Evolutionary conservation across 2,888 invertebrate genomes (phyloP), one percentile per base, ranked within the genome.

Genomic region (Nowickia ferox): DNA sequence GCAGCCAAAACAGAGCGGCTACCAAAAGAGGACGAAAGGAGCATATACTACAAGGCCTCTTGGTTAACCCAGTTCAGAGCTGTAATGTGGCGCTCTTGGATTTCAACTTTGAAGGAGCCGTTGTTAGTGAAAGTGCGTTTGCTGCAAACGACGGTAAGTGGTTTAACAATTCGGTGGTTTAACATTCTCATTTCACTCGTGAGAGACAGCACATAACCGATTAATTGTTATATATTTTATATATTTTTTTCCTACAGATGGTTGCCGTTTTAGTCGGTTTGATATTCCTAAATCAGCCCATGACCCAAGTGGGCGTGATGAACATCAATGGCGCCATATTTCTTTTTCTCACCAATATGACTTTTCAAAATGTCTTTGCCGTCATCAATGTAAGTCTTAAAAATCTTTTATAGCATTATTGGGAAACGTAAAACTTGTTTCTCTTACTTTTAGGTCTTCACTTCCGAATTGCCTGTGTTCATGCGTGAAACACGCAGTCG

Each of bases 311-410:
- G 89, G 98, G 97, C 2, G 97, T 98, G 0, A 97, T 97, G 96
- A 98, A 98, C 92, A 97, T 98, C 87, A 98, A 98, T 91, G 98
- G 98, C 59, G 97, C 96, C 40, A 94, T 98, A 77, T 98, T 98
- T 92, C 95, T 98, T 90, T 96, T 98, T 91, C 94, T 98, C 66
- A 97, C 97, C 17, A 98, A 97, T 91, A 96, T 98, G 96, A 98
- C 98, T 9, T 98, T 98, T 93, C 97, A 97, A 90, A 98, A 98
- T 92, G 96, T 98, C n/a, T 98, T 98, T 91, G 97, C 98, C 84
- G 98, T 98, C 57, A 96, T 98, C 82, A 97, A 96, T 92, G 98
- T 98, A 93, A 95, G 96, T 88, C 4, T 53, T 9, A 1, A 17
- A 15, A 13, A 46, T n/a, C 30, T 2, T 1, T 11, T 48, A 9